Conservation (phyloP, 2,113 vertebrate species). For the Paramormyrops kingsleyae region DNA sequence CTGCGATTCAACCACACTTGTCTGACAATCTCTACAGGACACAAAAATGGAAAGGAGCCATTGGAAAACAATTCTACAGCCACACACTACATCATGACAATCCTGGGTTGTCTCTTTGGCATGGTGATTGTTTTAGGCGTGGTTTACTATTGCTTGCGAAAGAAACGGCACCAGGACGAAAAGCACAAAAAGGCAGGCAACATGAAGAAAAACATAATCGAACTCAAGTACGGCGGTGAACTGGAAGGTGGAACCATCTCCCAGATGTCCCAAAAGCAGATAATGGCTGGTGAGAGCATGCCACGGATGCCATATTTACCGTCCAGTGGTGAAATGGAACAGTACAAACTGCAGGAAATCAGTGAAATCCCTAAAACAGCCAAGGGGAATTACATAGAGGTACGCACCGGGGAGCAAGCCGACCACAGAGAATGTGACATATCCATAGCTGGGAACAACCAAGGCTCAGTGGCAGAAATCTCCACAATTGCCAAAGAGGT, state of each 20-base stretch:
- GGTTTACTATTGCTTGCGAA: constrained; percentile 84
- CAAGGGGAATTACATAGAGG: constrained; percentile 92
- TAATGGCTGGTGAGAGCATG: constrained; percentile 67
- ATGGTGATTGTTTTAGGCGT: constrained; percentile 86
- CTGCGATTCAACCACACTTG: constrained; percentile 93
- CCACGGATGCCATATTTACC: constrained; percentile 84
- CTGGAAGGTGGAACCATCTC: constrained; percentile 77
- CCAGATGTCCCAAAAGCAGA: constrained; percentile 72
- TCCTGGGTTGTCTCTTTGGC: constrained; percentile 87
- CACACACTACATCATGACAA: constrained; percentile 95
- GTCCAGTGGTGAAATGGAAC: constrained; percentile 70
- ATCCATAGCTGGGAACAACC: constrained; percentile 67
- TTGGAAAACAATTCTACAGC: constrained; percentile 71
- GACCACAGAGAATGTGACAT: constrained; percentile 67
- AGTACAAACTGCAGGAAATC: constrained; percentile 82
- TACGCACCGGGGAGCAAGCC: constrained; percentile 68
- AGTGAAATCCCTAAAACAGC: constrained; percentile 77
- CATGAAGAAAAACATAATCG: constrained; percentile 88
- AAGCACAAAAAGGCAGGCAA: constrained; percentile 76
- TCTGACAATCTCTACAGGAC: constrained; percentile 78
- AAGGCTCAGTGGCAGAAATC: constrained; percentile 87
- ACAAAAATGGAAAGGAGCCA: constrained; percentile 46
- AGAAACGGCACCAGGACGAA: constrained; percentile 72
- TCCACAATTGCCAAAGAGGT: constrained; percentile 96
- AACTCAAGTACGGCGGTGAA: constrained; percentile 86